Evolutionary conservation across 2,113 vertebrate genomes (phyloP).

Genomic region (Chlamydotis undulata): DNA sequence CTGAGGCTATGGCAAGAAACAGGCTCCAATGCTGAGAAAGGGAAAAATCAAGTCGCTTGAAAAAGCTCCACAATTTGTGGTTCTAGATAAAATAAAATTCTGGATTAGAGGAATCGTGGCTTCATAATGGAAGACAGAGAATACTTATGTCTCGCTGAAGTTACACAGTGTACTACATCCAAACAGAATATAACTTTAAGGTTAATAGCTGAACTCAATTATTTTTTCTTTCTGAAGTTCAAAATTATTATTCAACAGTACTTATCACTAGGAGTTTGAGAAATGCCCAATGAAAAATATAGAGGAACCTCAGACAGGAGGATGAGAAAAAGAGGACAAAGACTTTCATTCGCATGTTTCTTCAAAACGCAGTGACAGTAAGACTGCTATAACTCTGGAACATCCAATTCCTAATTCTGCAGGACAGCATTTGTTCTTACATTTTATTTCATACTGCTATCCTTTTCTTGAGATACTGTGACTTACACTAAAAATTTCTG

Average conservation of each 20-base stretch:
- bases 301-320: neutral
- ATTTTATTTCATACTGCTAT: neutral
- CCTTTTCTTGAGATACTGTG: neutral
- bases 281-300: neutral
- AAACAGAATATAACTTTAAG: neutral
- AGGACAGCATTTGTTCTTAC: neutral
- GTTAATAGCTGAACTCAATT: neutral
- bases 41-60: neutral
- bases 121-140: neutral
- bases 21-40: neutral
- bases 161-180: neutral
- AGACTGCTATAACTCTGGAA: neutral
- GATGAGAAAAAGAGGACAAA: neutral
- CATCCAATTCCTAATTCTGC: neutral
- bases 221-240: neutral
- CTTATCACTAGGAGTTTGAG: neutral
- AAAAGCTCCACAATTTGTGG: neutral
- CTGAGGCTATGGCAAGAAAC: neutral
- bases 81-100: neutral
- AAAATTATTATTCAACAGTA: neutral
- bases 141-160: fast-evolving
- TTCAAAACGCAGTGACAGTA: neutral
- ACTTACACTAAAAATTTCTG: neutral
- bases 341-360: neutral
- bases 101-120: neutral